Base-by-base conservation (phyloP, 2,113 vertebrate genomes). In the Kryptolebias marmoratus region DNA sequence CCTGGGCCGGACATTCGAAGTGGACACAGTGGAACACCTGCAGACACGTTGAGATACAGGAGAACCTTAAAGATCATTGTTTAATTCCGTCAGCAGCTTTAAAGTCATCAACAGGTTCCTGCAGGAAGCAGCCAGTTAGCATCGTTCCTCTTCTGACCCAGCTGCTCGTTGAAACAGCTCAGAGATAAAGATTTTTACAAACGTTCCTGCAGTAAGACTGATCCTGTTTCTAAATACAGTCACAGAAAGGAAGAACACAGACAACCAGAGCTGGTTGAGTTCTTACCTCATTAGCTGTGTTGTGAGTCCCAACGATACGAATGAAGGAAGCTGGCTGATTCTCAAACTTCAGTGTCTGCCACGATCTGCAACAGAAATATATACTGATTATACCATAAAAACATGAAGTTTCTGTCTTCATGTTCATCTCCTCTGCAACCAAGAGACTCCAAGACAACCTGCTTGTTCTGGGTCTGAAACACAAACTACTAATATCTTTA, bases 1-100 rank as follows among this genome's bases (percentile, higher is more conserved):
- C 92, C 91, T 97, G 96, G 77, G 96, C 96, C 0, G 97, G 97
- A 84, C 97, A 98, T 87, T 99, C 97, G 36, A 99, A 99, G 92
- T 99, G 97, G 62, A 99, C 97, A 27, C 97, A 99, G 91, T 99
- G 97, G 91, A 99, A 99, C 54, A 99, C 97, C 97, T 99, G 87
- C 14, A 30, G 52, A 27, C 13, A 68, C 15, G 31, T 1, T 31
- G 0, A 27, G 32, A 54, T n/a, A 5, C 49, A 31, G 1, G 2
- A 63, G 32, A 49, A 36, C 32, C 3, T 42, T 5, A 42, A 5
- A 48, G 11, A 63, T 14, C 27, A 12, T 28, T 10, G 22, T 36
- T 36, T 36, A 36, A 3, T 42, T 42, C 54, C 32, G 31, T 16
- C n/a, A 58, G 55, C 55, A 16, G 28, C 30, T 56, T 56, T 3